These are phyloP conservation scores for Eutolmus rufibarbis DNA, from an alignment of 2,888 invertebrate species.

Conservation along the genomic window DNA sequence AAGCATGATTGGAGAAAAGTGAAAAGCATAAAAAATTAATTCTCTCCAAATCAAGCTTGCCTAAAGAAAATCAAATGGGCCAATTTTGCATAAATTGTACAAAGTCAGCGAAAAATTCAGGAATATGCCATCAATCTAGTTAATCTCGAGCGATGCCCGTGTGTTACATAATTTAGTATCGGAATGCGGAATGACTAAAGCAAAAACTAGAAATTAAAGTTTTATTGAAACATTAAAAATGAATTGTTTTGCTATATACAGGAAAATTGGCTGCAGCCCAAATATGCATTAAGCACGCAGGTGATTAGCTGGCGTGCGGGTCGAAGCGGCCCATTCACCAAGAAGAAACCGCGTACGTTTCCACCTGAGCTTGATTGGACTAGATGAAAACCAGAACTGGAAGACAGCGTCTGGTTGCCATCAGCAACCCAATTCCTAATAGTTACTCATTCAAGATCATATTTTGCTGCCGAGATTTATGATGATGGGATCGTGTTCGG, in stretches of 20 bases:
- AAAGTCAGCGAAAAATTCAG: background rate
- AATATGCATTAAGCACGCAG: background rate
- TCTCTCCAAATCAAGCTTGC: background rate
- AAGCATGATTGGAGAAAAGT: background rate
- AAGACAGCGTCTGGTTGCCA: background rate
- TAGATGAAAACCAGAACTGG: background rate
- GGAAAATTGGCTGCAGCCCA: background rate
- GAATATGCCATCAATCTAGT: background rate
- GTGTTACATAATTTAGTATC: background rate
- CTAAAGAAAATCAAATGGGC: background rate
- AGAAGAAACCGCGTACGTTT: background rate
- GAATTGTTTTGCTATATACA: background rate
- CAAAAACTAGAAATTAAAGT: background rate
- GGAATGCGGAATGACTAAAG: background rate
- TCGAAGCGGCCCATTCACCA: background rate
- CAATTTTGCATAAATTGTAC: background rate
- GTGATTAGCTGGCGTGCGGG: background rate
- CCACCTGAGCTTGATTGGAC: background rate
- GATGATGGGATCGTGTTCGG: background rate
- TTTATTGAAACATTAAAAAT: background rate
- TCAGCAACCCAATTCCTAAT: background rate
- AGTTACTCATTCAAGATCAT: background rate
- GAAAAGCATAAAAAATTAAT: background rate
- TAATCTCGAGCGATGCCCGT: background rate
- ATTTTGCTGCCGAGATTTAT: background rate